Evolutionary conservation across 2,888 invertebrate species (phyloP).

Genomic region (Sylvicola cinctus): DNA sequence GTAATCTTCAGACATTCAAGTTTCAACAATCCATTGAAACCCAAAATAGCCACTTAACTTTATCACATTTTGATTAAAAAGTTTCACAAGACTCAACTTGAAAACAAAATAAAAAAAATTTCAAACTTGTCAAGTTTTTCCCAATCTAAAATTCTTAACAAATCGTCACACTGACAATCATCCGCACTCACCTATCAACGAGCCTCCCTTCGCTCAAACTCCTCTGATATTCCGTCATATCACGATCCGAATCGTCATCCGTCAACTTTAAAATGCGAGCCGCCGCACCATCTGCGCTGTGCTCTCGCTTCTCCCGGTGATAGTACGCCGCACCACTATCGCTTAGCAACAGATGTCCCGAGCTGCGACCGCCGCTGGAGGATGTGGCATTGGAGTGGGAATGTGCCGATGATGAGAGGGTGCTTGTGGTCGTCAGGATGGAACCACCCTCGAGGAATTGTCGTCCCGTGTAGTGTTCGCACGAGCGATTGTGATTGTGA

Average conservation of each 20-base stretch:
- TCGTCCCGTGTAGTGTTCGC: no score
- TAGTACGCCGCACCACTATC: not conserved
- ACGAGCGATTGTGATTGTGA: no score
- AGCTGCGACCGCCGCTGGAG: not conserved
- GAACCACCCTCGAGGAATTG: not conserved
- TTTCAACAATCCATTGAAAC: no score
- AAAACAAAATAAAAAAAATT: no score
- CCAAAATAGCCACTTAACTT: no score
- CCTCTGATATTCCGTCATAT: constrained; percentile 24
- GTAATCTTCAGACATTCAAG: no score
- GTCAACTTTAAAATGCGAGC: no score
- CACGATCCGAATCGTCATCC: constrained; percentile 11
- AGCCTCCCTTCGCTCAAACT: constrained; percentile 24
- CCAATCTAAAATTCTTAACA: no score
- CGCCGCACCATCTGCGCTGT: constrained; percentile 4
- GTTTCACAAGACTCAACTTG: no score
- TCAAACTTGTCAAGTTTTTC: no score
- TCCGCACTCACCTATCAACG: constrained; percentile 20
- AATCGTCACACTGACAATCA: no score
- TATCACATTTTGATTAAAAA: no score
- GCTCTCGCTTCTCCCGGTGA: constrained; percentile 5
- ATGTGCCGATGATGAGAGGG: constrained; percentile 1
- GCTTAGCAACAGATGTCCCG: not conserved
- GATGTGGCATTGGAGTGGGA: not conserved
- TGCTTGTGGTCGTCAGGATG: not conserved